Evolutionary conservation across 1,140 invertebrate genomes (phyloP).

Genomic region (Globodera ellingtonae): DNA sequence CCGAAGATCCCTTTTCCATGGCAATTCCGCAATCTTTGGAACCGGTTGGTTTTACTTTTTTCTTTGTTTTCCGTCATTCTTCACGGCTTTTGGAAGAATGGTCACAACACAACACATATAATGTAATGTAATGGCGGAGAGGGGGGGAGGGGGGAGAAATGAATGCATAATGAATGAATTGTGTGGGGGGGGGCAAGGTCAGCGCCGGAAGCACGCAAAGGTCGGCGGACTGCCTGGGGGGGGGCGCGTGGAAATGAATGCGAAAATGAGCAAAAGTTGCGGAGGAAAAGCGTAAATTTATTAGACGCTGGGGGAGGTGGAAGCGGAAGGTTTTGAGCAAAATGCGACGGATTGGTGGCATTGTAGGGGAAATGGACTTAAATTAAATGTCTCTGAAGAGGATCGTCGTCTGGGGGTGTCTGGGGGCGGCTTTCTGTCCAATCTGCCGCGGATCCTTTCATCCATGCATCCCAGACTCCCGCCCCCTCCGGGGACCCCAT

Average conservation of each 20-base stretch:
- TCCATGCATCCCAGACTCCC: background rate
- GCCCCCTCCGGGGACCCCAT: background rate
- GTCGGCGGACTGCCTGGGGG: background rate
- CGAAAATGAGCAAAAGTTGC: background rate
- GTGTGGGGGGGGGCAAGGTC: conserved; percentile 5
- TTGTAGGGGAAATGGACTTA: background rate
- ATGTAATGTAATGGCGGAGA: background rate
- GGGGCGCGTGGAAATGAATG: background rate
- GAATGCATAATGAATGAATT: background rate
- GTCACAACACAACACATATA: background rate
- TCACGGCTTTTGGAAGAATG: conserved; percentile 17
- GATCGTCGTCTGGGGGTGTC: background rate
- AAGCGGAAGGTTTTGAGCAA: conserved; percentile 1
- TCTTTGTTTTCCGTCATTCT: background rate
- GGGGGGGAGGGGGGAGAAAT: background rate
- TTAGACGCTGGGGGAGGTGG: background rate
- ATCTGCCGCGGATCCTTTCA: background rate
- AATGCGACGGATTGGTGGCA: background rate
- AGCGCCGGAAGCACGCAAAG: background rate
- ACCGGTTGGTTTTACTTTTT: background rate
- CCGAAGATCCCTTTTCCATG: background rate
- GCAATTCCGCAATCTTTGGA: background rate
- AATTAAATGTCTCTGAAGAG: background rate
- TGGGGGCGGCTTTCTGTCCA: background rate
- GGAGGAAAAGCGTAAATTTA: conserved; percentile 1